phyloP scores from a whole-genome alignment of 2,797 vertebrate species.

The Fistularia commersonii region DNA sequence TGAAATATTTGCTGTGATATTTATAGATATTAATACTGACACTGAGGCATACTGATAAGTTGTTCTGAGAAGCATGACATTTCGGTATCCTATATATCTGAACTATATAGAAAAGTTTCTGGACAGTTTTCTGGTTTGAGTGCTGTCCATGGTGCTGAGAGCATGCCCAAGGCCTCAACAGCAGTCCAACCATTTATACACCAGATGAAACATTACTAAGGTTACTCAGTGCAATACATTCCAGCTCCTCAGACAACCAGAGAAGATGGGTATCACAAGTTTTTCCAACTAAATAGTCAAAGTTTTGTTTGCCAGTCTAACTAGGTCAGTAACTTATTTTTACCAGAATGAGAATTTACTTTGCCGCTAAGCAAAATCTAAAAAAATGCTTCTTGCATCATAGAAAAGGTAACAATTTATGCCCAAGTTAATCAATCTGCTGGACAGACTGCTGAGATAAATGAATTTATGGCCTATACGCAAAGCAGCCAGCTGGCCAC shows the following conservation, averaged over 20 bases:
- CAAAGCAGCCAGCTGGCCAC: neutral
- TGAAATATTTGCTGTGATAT: no score
- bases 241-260: no score
- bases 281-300: neutral
- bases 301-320: slow-evolving; percentile 1
- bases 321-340: neutral
- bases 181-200: no score
- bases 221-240: no score
- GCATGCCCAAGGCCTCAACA: neutral
- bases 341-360: neutral
- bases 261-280: neutral
- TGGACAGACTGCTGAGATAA: slow-evolving; percentile 3
- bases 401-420: slow-evolving; percentile 1
- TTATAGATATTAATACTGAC: no score
- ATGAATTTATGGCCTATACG: slow-evolving; percentile 1
- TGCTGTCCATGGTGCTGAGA: no score
- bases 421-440: slow-evolving; percentile 1
- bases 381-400: slow-evolving; percentile 1
- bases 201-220: neutral
- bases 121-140: no score
- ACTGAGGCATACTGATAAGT: no score
- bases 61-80: no score
- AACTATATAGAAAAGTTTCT: no score
- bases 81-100: no score
- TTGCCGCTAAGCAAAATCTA: neutral